Percentiles rank a stretch among this genome's conserved stretches.
Evolutionary conservation across 1,140 invertebrate genomes (phyloP).

Genomic region (Apocrypta bakeri): DNA sequence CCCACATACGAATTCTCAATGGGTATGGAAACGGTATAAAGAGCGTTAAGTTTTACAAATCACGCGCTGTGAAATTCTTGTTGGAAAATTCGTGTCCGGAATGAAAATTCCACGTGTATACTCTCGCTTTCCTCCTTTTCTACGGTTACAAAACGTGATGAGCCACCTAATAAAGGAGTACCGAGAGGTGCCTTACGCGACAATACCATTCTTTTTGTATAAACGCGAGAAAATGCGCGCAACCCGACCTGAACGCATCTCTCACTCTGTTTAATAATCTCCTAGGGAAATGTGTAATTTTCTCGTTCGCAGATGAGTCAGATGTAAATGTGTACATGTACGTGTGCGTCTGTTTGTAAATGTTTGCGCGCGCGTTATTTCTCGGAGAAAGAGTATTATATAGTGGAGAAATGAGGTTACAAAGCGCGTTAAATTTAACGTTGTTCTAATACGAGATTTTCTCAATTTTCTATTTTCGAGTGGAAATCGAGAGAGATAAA

Average conservation of each 20-base stretch:
- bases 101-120: not conserved
- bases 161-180: not conserved
- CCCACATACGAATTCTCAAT: too few species aligned
- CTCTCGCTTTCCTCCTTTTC: not conserved
- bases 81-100: not conserved
- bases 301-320: not conserved
- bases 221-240: not conserved
- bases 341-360: not conserved
- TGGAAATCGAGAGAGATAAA: not conserved
- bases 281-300: not conserved
- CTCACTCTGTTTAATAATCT: conserved; percentile 1
- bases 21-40: too few species aligned
- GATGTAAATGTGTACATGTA: not conserved
- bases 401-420: not conserved
- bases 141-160: not conserved
- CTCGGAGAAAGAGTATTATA: not conserved
- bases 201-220: not conserved
- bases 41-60: not conserved
- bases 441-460: not conserved
- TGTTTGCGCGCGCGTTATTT: not conserved
- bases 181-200: not conserved
- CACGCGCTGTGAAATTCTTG: too few species aligned
- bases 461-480: not conserved
- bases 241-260: not conserved
- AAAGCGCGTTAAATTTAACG: conserved; percentile 2